Conservation (phyloP, 2,888 invertebrate species). For the Oxycera nigricornis region DNA sequence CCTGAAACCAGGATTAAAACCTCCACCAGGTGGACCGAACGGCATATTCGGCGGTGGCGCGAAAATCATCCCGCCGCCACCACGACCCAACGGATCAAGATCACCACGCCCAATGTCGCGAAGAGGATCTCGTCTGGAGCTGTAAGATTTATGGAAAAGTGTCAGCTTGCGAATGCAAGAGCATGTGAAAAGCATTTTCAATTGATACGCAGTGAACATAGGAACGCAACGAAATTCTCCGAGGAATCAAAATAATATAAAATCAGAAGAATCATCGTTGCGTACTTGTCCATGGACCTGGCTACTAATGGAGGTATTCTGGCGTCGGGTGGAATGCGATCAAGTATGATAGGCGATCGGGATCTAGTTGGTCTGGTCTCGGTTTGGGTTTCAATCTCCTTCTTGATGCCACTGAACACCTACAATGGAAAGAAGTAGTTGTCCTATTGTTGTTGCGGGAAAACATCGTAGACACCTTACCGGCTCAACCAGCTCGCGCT, state of each 20-base stretch:
- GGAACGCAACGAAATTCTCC: conserved; percentile 8
- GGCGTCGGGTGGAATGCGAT: background rate
- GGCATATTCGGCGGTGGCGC: conserved; percentile 63
- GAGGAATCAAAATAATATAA: background rate
- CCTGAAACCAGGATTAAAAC: conserved; percentile 43
- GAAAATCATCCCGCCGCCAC: conserved; percentile 82
- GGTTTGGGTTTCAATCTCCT: conserved; percentile 58
- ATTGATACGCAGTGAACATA: background rate
- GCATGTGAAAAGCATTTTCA: background rate
- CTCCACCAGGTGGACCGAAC: conserved; percentile 55
- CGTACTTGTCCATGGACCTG: conserved; percentile 28
- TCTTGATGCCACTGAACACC: conserved; percentile 38
- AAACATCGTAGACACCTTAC: conserved; percentile 54
- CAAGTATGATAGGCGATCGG: background rate
- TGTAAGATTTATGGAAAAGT: background rate
- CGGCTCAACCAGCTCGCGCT: conserved; percentile 72
- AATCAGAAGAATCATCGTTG: background rate
- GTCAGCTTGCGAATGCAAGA: background rate
- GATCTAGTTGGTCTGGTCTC: background rate
- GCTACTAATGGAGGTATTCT: background rate
- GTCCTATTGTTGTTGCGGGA: background rate
- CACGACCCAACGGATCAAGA: conserved; percentile 76
- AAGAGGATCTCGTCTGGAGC: conserved; percentile 54
- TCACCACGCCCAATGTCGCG: conserved; percentile 74
- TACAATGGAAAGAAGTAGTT: background rate